A percentile compares a stretch with the other conserved stretches of the same genome.
phyloP scores from a whole-genome alignment of 2,797 vertebrate genomes.

The Salarias fasciatus region DNA sequence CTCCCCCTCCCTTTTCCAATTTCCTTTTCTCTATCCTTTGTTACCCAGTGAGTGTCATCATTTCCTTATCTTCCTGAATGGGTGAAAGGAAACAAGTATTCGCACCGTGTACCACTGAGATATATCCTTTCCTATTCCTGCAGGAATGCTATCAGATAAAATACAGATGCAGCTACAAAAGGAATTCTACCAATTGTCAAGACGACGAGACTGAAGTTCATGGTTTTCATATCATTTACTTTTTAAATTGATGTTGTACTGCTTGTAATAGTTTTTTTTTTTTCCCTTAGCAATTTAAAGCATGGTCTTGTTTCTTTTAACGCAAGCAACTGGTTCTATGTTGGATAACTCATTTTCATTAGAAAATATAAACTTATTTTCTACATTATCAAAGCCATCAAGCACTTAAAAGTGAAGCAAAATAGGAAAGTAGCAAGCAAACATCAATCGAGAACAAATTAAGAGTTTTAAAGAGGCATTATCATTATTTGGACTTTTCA shows the following conservation, averaged over 20 bases:
- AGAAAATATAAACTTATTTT: neutral
- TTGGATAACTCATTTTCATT: neutral
- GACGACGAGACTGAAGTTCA: constrained; percentile 37
- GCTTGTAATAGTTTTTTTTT: neutral
- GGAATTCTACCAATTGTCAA: constrained; percentile 25
- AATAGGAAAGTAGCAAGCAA: no score
- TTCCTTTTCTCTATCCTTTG: constrained; percentile 69
- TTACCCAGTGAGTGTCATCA: constrained; percentile 66
- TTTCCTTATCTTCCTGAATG: constrained; percentile 66
- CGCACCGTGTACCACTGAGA: constrained; percentile 54
- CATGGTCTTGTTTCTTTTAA: no score
- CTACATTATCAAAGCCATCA: no score
- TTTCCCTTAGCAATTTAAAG: neutral
- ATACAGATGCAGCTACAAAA: constrained; percentile 27
- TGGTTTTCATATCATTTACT: constrained; percentile 34
- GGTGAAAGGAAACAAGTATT: constrained; percentile 45
- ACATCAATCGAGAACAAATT: no score
- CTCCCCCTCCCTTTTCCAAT: constrained; percentile 67
- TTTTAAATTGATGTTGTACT: constrained; percentile 20
- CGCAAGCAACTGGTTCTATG: no score
- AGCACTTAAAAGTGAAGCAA: no score
- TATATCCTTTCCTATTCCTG: constrained; percentile 45
- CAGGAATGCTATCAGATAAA: constrained; percentile 53
- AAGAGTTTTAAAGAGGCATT: constrained; percentile 11
- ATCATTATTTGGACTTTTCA: constrained; percentile 15